Evolutionary conservation across 2,888 invertebrate species (phyloP), one percentile per base, ranked within the genome.

Genomic region (Oscheius sp.): DNA sequence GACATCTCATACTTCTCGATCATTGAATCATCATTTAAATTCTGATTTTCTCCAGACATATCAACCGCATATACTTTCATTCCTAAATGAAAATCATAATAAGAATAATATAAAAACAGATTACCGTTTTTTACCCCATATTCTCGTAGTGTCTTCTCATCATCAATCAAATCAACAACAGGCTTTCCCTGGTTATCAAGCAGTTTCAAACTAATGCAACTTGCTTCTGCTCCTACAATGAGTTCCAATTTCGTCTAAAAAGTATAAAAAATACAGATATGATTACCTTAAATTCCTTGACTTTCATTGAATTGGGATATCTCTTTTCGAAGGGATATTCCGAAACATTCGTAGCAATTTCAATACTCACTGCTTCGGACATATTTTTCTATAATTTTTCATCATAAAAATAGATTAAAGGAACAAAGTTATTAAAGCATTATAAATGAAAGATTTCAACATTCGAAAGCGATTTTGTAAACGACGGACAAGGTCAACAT

Each of bases 1-100:
- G 72, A 64, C 71, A 80, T 80, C 51, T 77, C 76, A 57, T 80
- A 80, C 72, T 80, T 80, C 63, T 80, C 80, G 8, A 78, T 77
- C 75, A 76, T 79, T 47, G 73, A 72, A 45, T 72, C 77, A 41
- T 78, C 77, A 61, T 75, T 75, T 38, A 80, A 68, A 14, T 74
- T 73, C 20, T 69, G 74, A 38, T 80, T 80, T 62, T 67, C 65
- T n/a, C 77, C 77, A 22, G 75, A 77, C 14, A 64, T 57, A 56
- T 80, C 80, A 33, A 71, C 63, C 8, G 75, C 75, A 61, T 75
- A 74, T 24, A 80, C 59, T 59, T 73, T 70, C 70, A 73, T 73
- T 24, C 72, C 69, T 69, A n/a, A n/a, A n/a, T n/a, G n/a, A n/a
- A n/a, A n/a, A n/a, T n/a, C n/a, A n/a, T n/a, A n/a, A n/a, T n/a